These are phyloP conservation scores for Hycleus cichorii DNA, from an alignment of 1,140 invertebrate genomes.

Conservation along the genomic window DNA sequence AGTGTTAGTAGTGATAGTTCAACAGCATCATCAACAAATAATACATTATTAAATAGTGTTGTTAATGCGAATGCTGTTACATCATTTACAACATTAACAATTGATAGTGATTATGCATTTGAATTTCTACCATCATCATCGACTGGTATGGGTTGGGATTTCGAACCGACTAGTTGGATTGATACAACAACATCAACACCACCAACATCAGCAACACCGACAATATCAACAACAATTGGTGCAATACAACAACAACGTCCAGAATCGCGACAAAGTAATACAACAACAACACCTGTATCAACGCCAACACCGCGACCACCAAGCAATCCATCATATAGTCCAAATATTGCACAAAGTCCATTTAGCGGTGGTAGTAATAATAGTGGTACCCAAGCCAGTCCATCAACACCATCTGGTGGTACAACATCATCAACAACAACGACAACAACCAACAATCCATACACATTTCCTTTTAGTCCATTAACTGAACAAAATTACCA, in stretches of 20 bases:
- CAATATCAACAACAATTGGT: slow-evolving; percentile 36
- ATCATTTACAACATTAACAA: slow-evolving; percentile 38
- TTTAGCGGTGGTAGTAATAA: slow-evolving; percentile 21
- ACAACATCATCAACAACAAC: too few relatives aligned
- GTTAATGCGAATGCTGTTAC: slow-evolving; percentile 39
- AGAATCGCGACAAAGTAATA: slow-evolving; percentile 50
- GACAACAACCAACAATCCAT: slow-evolving; percentile 36
- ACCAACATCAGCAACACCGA: slow-evolving; percentile 44
- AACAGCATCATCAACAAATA: slow-evolving; percentile 31
- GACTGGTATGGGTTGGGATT: slow-evolving; percentile 32
- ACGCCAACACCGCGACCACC: slow-evolving; percentile 46
- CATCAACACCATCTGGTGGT: slow-evolving; percentile 40
- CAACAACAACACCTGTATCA: slow-evolving; percentile 38
- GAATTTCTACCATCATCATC: slow-evolving; percentile 51
- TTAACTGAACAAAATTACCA: slow-evolving; percentile 43
- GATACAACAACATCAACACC: slow-evolving; percentile 41
- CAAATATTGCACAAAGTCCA: slow-evolving; percentile 46
- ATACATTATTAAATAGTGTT: slow-evolving; percentile 32
- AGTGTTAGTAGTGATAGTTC: slow-evolving; percentile 36
- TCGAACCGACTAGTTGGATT: slow-evolving; percentile 39
- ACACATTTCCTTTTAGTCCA: slow-evolving; percentile 52
- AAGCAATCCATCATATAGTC: slow-evolving; percentile 42
- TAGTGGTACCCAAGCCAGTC: slow-evolving; percentile 44
- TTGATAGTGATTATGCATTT: slow-evolving; percentile 53
- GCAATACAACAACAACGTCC: slow-evolving; percentile 34